phyloP scores from a whole-genome alignment of 2,797 vertebrate genomes.

The Neopelma chrysocephalum region DNA sequence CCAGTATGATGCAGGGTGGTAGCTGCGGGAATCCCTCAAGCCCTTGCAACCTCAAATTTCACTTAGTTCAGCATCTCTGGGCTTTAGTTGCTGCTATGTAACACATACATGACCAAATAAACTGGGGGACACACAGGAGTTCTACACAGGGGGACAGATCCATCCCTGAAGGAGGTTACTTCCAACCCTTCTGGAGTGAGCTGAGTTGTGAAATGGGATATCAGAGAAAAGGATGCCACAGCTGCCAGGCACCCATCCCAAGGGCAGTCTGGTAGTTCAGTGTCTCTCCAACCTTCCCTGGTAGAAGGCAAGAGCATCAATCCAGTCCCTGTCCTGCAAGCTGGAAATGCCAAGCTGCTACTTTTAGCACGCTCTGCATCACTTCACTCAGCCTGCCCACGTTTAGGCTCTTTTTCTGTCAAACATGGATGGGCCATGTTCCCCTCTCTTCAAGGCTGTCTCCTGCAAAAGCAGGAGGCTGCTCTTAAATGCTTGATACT shows the following conservation, averaged over 20 bases:
- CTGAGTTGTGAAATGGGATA: neutral
- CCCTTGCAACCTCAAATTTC: neutral
- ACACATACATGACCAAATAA: neutral
- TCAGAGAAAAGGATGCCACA: neutral
- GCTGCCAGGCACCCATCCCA: neutral
- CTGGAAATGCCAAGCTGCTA: accelerated
- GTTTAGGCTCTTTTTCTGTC: neutral
- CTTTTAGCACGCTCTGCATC: neutral
- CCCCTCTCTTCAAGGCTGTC: neutral
- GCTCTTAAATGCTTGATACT: neutral
- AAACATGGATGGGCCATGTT: accelerated
- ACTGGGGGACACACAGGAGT: neutral
- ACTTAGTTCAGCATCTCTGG: neutral
- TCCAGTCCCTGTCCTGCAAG: neutral
- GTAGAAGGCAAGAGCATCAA: neutral
- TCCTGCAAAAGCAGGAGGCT: neutral
- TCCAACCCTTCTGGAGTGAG: neutral
- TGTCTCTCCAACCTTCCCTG: neutral
- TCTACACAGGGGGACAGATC: neutral
- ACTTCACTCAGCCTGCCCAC: neutral
- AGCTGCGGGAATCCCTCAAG: neutral
- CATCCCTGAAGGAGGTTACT: neutral
- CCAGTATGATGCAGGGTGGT: accelerated
- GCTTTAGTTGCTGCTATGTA: neutral
- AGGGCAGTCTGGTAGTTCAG: neutral